These are phyloP conservation scores for Camelus bactrianus DNA, from an alignment of 2,113 vertebrate genomes.

Conservation along the genomic window DNA sequence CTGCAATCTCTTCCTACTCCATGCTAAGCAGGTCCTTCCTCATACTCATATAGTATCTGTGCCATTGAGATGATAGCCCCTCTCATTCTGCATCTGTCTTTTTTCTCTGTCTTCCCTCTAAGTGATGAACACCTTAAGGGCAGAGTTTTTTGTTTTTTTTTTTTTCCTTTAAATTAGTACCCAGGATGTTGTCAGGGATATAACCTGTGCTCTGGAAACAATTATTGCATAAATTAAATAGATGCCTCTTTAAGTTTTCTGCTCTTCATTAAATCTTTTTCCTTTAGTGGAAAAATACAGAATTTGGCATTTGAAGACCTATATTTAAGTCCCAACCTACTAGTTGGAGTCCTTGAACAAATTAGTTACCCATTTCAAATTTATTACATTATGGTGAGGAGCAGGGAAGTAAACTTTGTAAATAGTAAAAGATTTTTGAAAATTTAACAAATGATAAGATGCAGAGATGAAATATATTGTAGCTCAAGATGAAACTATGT, in stretches of 20 bases:
- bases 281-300: not conserved
- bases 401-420: not conserved
- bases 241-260: not conserved
- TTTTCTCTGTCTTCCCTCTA: not conserved
- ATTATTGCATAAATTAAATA: not conserved
- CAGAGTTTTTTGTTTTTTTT: not conserved
- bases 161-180: not conserved
- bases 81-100: not conserved
- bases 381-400: not conserved
- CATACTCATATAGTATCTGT: not conserved
- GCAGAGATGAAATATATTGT: not conserved
- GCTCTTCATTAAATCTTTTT: not conserved
- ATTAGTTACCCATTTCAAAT: not conserved
- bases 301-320: not conserved
- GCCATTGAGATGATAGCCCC: not conserved
- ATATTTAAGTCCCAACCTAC: not conserved
- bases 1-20: not conserved
- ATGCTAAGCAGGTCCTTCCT: not conserved
- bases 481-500: not conserved
- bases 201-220: not conserved
- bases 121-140: not conserved
- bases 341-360: not conserved
- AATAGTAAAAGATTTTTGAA: not conserved
- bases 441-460: not conserved
- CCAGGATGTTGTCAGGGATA: not conserved